Evolutionary conservation across 2,888 invertebrate genomes (phyloP), one percentile per base, ranked within the genome.

Genomic region (Ochropacha duplaris): DNA sequence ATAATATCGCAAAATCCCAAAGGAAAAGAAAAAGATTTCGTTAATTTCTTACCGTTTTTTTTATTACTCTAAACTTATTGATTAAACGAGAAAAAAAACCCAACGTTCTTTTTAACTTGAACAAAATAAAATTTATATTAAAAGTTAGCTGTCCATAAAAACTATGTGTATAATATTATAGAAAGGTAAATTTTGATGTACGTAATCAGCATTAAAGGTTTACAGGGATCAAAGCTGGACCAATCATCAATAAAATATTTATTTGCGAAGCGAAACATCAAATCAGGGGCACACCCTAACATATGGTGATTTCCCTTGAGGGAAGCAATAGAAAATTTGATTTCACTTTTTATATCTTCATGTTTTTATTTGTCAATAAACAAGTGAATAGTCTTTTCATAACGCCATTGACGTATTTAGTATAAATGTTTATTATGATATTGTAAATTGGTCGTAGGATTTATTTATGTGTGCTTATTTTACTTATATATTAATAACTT

Each of bases 271-370:
- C 74, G 77, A 71, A 78, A 78, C 79, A 78, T 78, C 74, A 82
- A 83, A 85, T 84, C 83, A 79, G 71, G 66, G 65, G 70, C 76
- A 62, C 72, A 36, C 68, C 62, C 66, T 71, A 74, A 74, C 75
- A 66, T 67, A 44, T 68, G 65, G 31, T 83, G 86, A 89, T 89
- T 89, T 89, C 89, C 88, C 88, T 2, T 1, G 79, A 71, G 88
- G 31, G 57, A 39, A 68, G 61, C 72, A 70, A 78, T 78, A 74
- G 74, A 81, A 77, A 82, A 81, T 83, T 83, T 81, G 78, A 83
- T 83, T 83, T 78, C 76, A 81, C 78, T 84, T 86, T 86, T 83
- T 81, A 78, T 69, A 68, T 69, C 56, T 60, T 65, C 66, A 66
- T 70, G 71, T 72, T 76, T 76, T 75, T 77, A 78, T 79, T 76